phyloP scores from a whole-genome alignment of 2,797 vertebrate species.

The Sebastolobus altivelis region DNA sequence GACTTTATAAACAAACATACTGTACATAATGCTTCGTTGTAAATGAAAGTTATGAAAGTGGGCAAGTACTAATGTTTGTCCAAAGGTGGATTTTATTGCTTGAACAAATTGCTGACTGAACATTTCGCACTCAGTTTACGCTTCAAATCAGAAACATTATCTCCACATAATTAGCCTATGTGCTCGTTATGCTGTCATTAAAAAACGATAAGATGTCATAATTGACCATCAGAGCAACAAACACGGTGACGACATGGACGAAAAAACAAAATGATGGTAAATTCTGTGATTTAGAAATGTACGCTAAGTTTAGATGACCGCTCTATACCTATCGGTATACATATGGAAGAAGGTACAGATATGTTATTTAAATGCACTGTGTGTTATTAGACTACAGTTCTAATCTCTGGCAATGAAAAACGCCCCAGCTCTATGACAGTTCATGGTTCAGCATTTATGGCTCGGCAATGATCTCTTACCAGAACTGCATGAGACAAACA shows the following conservation, averaged over 20 bases:
- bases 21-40: too few species aligned
- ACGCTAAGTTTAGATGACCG: too few species aligned
- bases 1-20: too few species aligned
- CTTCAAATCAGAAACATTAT: neutral
- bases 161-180: neutral
- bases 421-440: fast-evolving
- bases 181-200: neutral
- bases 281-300: too few species aligned
- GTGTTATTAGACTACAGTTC: too few species aligned
- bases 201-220: neutral
- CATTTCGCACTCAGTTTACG: neutral
- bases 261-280: too few species aligned
- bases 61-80: neutral
- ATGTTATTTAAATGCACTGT: too few species aligned
- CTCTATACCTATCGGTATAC: too few species aligned
- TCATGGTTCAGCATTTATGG: neutral
- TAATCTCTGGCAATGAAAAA: too few species aligned
- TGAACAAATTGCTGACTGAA: neutral
- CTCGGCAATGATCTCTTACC: neutral
- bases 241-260: too few species aligned
- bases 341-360: too few species aligned
- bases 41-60: too few species aligned
- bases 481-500: neutral
- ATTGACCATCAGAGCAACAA: neutral
- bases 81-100: neutral